Evolutionary conservation across 2,797 vertebrate genomes (phyloP).

Genomic region (Lagocephalus sceleratus): DNA sequence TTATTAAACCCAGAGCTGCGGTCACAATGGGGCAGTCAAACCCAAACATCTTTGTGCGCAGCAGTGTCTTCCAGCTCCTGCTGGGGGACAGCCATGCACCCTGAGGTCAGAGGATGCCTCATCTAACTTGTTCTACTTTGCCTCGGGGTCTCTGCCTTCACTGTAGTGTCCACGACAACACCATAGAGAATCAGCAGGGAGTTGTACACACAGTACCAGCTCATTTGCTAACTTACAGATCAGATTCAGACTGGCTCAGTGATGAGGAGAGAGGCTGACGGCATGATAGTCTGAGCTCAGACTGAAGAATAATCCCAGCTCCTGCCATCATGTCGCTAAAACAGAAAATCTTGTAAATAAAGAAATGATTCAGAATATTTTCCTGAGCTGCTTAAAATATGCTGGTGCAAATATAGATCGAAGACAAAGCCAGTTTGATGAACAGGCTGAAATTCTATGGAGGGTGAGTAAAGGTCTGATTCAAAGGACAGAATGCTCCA

Average conservation of each 20-base stretch:
- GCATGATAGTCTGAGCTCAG: constrained; percentile 9
- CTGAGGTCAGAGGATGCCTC: constrained; percentile 44
- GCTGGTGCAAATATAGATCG: not conserved
- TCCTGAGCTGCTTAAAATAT: not conserved
- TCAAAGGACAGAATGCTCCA: too few species aligned
- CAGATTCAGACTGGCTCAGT: constrained; percentile 13
- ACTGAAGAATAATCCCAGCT: constrained; percentile 7
- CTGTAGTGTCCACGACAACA: constrained; percentile 11
- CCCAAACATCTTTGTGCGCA: constrained; percentile 24
- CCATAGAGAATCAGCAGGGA: constrained; percentile 14
- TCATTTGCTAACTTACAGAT: constrained; percentile 31
- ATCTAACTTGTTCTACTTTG: constrained; percentile 13
- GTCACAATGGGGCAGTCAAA: constrained; percentile 16
- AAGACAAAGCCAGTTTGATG: not conserved
- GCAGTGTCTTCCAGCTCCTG: constrained; percentile 25
- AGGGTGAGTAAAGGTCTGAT: too few species aligned
- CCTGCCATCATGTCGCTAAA: too few species aligned
- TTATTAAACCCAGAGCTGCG: constrained; percentile 23
- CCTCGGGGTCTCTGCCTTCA: constrained; percentile 17
- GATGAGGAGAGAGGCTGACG: constrained; percentile 4
- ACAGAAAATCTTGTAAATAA: too few species aligned
- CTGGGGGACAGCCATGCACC: constrained; percentile 39
- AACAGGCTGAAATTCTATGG: too few species aligned
- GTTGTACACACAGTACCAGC: constrained; percentile 8
- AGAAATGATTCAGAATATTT: too few species aligned